phyloP scores from a whole-genome alignment of 2,113 vertebrate genomes.

The Sorex fumeus region DNA sequence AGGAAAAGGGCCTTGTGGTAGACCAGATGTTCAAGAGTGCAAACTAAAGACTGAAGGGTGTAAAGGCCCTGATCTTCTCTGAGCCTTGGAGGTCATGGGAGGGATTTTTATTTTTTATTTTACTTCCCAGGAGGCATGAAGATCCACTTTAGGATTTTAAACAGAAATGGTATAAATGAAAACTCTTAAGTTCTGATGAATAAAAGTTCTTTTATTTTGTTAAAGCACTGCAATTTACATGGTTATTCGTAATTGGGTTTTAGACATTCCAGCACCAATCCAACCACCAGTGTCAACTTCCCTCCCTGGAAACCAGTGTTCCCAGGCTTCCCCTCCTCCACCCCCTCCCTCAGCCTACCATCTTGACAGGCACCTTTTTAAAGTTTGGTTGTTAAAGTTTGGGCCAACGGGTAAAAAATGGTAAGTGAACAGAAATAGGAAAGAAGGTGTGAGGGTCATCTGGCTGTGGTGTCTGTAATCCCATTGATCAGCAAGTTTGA shows the following conservation, averaged over 20 bases:
- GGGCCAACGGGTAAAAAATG: not conserved
- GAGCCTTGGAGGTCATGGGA: fast-evolving
- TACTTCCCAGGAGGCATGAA: not conserved
- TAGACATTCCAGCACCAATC: no score
- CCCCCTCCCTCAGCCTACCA: no score
- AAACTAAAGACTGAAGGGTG: not conserved
- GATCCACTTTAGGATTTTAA: not conserved
- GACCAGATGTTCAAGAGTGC: not conserved
- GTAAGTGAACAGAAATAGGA: not conserved
- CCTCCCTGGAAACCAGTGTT: no score
- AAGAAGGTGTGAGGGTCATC: not conserved
- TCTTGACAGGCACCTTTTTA: no score
- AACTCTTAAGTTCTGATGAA: not conserved
- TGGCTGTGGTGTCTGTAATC: not conserved
- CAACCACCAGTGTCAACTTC: no score
- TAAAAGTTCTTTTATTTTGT: no score
- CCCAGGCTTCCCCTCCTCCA: no score
- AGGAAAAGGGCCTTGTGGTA: no score
- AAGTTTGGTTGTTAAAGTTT: no score
- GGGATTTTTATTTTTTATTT: not conserved
- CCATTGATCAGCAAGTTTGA: not conserved
- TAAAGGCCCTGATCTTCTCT: fast-evolving
- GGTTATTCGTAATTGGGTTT: no score
- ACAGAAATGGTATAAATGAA: not conserved
- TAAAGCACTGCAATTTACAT: no score